A percentile compares a stretch with the other conserved stretches of the same genome.
Evolutionary conservation across 2,888 invertebrate genomes (phyloP).

Genomic region (Schizotus pectinicornis): DNA sequence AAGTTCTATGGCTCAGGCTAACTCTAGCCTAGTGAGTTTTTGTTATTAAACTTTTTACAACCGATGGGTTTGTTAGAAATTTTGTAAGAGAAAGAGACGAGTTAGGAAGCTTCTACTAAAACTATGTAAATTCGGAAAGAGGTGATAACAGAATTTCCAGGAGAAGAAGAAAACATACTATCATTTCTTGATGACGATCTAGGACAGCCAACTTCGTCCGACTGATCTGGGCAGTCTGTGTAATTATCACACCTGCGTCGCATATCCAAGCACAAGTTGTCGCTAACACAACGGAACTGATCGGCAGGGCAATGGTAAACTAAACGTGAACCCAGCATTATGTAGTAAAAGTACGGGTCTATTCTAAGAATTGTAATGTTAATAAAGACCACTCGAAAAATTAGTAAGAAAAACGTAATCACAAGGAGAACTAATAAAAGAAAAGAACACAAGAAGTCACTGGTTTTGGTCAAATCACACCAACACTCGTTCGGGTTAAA

Average conservation of each 20-base stretch:
- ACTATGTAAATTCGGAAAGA: neutral
- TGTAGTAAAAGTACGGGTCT: neutral
- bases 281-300: constrained; percentile 50
- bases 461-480: neutral
- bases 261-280: constrained; percentile 60
- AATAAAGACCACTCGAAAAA: constrained; percentile 1
- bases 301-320: constrained; percentile 38
- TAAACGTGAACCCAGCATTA: constrained; percentile 22
- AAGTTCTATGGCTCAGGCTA: neutral
- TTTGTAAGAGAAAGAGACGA: neutral
- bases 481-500: constrained; percentile 11
- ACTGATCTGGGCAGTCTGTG: constrained; percentile 64
- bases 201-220: constrained; percentile 65
- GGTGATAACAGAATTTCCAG: no score
- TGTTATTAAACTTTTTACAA: neutral
- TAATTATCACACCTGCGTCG: constrained; percentile 59
- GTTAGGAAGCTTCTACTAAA: neutral
- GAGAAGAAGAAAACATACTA: constrained; percentile 35
- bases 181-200: constrained; percentile 23
- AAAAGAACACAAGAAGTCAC: neutral
- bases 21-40: neutral
- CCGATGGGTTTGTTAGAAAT: neutral
- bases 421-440: constrained; percentile 8
- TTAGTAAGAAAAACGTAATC: neutral
- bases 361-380: constrained; percentile 1